Evolutionary conservation across 2,113 vertebrate species (phyloP), one percentile per base, ranked within the genome.

Genomic region (Urocolius indicus): DNA sequence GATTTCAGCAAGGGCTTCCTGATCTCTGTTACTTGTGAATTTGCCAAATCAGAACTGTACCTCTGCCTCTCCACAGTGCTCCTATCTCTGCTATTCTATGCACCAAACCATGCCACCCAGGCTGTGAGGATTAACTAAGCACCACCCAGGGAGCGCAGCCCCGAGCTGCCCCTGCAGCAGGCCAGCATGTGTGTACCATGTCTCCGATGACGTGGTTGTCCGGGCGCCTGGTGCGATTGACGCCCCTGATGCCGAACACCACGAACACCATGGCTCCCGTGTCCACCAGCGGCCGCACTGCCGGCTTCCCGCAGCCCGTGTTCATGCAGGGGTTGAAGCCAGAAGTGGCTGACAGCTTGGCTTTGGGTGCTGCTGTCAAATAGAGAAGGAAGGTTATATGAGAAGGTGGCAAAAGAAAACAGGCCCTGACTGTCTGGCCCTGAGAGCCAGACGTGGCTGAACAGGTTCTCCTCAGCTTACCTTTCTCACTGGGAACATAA

Each of bases 241-340:
- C 96, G 30, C 99, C 99, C 24, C 98, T 65, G 83, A 99, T 99
- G 5, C 99, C 99, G 3, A 99, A 99, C 92, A 99, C 99, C 7
- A 99, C 98, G 2, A 99, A 99, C 81, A 99, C 99, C 99, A 99
- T 99, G 90, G 99, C 99, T 10, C 99, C 99, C 0, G 99, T 99
- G 94, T 99, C 99, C 8, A 99, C 99, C 91, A 99, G 98, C 0
- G 99, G 99, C 66, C 99, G 98, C 88, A 98, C 99, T 0, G 99
- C 99, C 0, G 99, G 99, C 61, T 98, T 99, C 83, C 98, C 99
- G 0, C 99, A 99, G 76, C 96, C 98, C 0, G 97, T 96, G 20
- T 98, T 98, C 62, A 98, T 94, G 85, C 99, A 99, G 0, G 99
- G 99, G 83, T 99, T 99, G 94, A 99, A 99, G 80, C 99, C 99